A percentile compares a stretch with the other conserved stretches of the same genome.
Evolutionary conservation across 2,113 vertebrate species (phyloP).

Genomic region (Nymphicus hollandicus): DNA sequence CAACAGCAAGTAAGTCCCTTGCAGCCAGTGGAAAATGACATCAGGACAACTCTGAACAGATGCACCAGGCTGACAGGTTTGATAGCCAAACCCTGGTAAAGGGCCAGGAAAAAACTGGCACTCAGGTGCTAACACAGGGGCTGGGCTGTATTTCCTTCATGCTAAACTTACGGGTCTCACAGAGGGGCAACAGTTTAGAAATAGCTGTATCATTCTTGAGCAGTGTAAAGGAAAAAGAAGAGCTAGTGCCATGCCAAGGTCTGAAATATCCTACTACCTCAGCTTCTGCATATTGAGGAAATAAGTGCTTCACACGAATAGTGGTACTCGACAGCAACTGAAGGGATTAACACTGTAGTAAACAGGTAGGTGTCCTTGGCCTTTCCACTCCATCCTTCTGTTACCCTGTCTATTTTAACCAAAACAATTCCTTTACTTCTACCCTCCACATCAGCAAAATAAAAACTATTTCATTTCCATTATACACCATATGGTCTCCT

Average conservation of each 20-base stretch:
- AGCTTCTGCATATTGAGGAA: conserved; percentile 8
- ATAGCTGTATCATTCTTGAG: conserved; percentile 10
- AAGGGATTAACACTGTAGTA: not conserved
- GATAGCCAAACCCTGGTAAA: not conserved
- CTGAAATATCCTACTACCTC: not conserved
- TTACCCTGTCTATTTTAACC: conserved; percentile 7
- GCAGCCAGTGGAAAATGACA: conserved; percentile 32
- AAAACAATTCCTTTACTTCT: conserved; percentile 15
- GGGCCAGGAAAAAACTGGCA: not conserved
- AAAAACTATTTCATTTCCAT: conserved; percentile 13
- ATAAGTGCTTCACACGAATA: not conserved
- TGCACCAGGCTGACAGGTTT: not conserved
- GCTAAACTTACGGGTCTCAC: not conserved
- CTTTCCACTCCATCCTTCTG: not conserved
- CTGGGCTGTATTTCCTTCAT: not conserved
- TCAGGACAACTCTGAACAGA: not conserved
- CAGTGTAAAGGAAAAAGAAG: not conserved
- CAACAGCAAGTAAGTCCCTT: conserved; percentile 11
- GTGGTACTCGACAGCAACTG: not conserved
- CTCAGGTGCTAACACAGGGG: not conserved
- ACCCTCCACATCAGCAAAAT: not conserved
- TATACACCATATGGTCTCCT: not conserved
- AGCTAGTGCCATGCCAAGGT: not conserved
- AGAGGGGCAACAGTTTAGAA: not conserved
- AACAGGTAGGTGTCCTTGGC: conserved; percentile 29